Evolutionary conservation across 2,113 vertebrate genomes (phyloP).

Genomic region (Passerina amoena): DNA sequence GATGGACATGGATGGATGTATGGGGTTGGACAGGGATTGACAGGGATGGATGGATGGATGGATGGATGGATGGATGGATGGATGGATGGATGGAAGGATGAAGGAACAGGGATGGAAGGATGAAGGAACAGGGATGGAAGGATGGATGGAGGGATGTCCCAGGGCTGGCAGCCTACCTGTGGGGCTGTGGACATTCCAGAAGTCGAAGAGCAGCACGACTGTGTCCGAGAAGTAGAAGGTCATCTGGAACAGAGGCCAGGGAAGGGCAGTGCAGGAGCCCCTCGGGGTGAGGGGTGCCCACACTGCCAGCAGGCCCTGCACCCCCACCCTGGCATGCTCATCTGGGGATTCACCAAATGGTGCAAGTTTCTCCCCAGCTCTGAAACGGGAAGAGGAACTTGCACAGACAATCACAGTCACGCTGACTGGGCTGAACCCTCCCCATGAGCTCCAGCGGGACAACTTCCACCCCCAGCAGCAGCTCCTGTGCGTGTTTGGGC

Average conservation of each 20-base stretch:
- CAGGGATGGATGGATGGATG: no score
- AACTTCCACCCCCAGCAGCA: background rate
- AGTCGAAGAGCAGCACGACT: conserved; percentile 89
- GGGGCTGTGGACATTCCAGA: conserved; percentile 88
- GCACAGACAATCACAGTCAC: background rate
- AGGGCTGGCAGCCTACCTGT: conserved; percentile 73
- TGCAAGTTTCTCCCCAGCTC: background rate
- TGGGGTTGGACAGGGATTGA: no score
- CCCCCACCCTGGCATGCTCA: background rate
- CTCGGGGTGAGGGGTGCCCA: fast-evolving
- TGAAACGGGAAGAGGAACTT: background rate
- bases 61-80: no score
- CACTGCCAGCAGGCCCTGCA: fast-evolving
- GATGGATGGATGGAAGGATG: fast-evolving
- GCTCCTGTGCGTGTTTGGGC: background rate
- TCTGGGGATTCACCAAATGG: background rate
- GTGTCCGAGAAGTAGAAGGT: conserved; percentile 83
- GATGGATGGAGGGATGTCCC: background rate
- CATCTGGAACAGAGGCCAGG: conserved; percentile 80
- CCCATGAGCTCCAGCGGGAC: background rate
- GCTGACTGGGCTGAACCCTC: fast-evolving
- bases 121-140: background rate
- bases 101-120: background rate
- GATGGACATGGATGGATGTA: no score
- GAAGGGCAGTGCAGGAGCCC: background rate